Conservation (phyloP, 1,140 invertebrate genomes). For the Pentalonia nigronervosa region DNA sequence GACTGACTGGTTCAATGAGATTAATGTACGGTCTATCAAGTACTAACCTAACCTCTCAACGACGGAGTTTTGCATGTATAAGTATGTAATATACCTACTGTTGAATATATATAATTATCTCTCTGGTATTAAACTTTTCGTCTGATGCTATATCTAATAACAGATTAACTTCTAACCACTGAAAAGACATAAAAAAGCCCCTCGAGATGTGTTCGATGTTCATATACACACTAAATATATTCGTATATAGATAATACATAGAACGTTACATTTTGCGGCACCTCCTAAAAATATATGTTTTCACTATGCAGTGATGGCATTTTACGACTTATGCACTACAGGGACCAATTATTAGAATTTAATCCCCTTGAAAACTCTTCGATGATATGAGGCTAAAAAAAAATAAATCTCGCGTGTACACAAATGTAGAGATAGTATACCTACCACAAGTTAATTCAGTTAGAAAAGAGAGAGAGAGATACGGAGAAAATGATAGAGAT, state of each 20-base stretch:
- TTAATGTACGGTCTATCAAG: neutral
- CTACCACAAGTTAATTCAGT: constrained; percentile 17
- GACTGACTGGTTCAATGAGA: neutral
- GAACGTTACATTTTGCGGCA: neutral
- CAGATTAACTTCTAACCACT: constrained; percentile 3
- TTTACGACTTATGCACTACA: neutral
- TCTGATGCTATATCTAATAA: neutral
- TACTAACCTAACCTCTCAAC: neutral
- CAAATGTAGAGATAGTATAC: neutral
- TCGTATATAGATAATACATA: neutral
- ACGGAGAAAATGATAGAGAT: neutral
- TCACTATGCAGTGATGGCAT: neutral
- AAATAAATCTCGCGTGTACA: neutral
- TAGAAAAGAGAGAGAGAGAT: neutral
- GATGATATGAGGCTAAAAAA: neutral
- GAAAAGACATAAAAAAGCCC: neutral
- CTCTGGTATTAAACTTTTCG: neutral
- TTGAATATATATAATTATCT: neutral
- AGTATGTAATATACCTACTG: neutral
- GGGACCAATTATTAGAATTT: constrained; percentile 30
- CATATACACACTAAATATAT: neutral
- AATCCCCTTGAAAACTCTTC: neutral
- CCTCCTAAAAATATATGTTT: neutral
- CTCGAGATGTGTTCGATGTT: neutral
- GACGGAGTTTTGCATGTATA: neutral